Evolutionary conservation across 2,113 vertebrate species (phyloP).

Genomic region (Ivindomyrus marchei): DNA sequence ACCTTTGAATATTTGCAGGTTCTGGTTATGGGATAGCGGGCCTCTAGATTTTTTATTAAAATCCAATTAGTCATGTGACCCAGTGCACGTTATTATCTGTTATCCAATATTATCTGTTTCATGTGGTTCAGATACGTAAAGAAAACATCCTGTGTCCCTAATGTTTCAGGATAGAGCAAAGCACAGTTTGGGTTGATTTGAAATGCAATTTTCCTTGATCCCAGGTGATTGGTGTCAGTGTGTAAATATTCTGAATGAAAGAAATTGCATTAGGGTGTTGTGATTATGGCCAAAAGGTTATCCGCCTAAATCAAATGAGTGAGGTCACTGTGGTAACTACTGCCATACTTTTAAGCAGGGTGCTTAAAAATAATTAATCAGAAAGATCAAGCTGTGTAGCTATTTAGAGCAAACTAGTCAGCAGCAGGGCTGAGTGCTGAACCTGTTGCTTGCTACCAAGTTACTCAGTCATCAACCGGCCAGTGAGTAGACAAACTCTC

Average conservation of each 20-base stretch:
- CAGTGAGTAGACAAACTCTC: background rate
- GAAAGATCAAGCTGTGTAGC: background rate
- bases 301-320: background rate
- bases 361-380: background rate
- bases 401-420: background rate
- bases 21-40: background rate
- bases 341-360: background rate
- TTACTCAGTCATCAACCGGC: background rate
- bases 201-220: background rate
- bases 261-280: background rate
- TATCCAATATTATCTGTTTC: background rate
- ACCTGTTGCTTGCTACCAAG: background rate
- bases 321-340: background rate
- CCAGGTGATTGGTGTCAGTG: background rate
- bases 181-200: background rate
- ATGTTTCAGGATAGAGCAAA: background rate
- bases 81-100: background rate
- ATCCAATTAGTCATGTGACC: background rate
- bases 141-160: background rate
- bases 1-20: background rate
- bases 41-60: background rate
- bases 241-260: background rate
- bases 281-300: background rate
- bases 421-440: background rate
- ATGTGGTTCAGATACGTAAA: background rate